Evolutionary conservation across 1,140 invertebrate genomes (phyloP), one percentile per base, ranked within the genome.

Genomic region (Drosophila bifasciata): DNA sequence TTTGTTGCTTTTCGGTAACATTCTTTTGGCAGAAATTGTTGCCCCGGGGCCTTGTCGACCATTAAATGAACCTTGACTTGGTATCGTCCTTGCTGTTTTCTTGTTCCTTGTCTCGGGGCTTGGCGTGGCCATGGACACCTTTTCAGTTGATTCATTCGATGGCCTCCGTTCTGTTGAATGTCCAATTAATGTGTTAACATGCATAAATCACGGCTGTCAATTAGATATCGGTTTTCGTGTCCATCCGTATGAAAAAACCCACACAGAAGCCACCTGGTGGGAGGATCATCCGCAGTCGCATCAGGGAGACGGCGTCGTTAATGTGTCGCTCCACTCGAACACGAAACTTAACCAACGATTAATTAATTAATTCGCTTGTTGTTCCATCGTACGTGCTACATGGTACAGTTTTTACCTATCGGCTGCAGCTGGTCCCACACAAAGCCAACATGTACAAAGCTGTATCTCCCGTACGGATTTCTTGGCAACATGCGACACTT

Each of bases 281-380:
- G 23, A 32, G 28, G 9, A 32, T 9, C 28, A 1, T 36, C 50
- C 32, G 62, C 41, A 52, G 44, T 32, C 51, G 32, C 64, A 25
- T 50, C 44, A 58, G 51, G 73, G 67, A 9, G 9, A 3, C n/a
- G n/a, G 28, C 2, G 28, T 9, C 81, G 74, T 66, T 81, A 85
- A 80, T 86, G 76, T 63, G 63, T 61, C 63, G 55, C 77, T 74
- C 44, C 80, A 80, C 81, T 80, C 48, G 44, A 60, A 43, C 81
- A 62, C 43, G 55, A 9, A 57, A 62, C 51, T 52, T 44, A 57
- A 76, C 62, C 64, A 77, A 60, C 81, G 51, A 77, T 86, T 85
- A 80, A 85, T 85, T 85, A 85, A 85, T 85, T 86, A 86, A 85
- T 85, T 80, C 84, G 60, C 73, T 77, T 66, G 76, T 80, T 86